These are phyloP conservation scores for Muscicapa comitata DNA, from an alignment of 2,797 vertebrate genomes.

Conservation along the genomic window DNA sequence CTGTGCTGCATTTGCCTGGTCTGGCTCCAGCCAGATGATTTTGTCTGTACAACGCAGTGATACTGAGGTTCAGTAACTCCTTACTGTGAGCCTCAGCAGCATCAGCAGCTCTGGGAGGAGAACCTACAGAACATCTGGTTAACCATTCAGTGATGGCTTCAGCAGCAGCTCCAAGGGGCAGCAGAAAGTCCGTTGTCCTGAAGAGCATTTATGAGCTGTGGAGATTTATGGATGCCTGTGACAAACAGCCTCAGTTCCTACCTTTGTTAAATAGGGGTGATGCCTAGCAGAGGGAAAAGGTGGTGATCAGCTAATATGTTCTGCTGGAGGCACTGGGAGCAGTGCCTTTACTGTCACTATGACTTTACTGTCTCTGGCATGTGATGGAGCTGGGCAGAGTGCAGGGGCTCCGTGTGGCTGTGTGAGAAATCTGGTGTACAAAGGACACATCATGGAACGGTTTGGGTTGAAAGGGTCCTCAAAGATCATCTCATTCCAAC, in stretches of 20 bases:
- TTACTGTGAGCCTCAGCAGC: not conserved
- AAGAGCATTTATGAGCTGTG: not conserved
- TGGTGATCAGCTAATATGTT: not conserved
- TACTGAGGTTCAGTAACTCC: not conserved
- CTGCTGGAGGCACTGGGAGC: not conserved
- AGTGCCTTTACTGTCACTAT: not conserved
- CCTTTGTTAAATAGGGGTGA: not conserved
- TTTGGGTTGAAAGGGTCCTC: not conserved
- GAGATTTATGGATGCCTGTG: not conserved
- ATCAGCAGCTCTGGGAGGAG: not conserved
- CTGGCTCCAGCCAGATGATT: not conserved
- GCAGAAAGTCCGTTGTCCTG: not conserved
- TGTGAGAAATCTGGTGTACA: not conserved
- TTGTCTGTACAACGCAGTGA: not conserved
- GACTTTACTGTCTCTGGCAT: accelerated
- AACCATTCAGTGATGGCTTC: not conserved
- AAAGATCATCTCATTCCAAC: not conserved
- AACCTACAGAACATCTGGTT: not conserved
- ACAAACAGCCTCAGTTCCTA: not conserved
- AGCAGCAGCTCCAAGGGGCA: not conserved
- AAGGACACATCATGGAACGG: too few relatives aligned
- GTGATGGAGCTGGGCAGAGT: not conserved
- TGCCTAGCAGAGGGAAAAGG: not conserved
- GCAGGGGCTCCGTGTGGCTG: not conserved
- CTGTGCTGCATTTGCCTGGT: not conserved